phyloP scores from a whole-genome alignment of 2,888 invertebrate species.

The Agrochola macilenta region DNA sequence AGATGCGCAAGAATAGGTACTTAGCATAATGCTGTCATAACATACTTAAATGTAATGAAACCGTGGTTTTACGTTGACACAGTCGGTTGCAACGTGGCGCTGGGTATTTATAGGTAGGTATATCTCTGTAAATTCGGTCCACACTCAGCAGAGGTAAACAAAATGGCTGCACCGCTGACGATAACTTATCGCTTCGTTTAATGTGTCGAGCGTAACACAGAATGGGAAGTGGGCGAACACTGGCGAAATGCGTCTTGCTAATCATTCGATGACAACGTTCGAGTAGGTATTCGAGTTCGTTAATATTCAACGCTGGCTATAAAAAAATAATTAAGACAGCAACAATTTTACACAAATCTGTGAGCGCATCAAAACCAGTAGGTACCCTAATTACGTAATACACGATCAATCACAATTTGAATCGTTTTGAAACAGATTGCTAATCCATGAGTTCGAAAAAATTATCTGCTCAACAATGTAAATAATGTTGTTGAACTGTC shows the following conservation, averaged over 20 bases:
- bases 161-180: constrained; percentile 71
- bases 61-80: constrained; percentile 40
- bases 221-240: constrained; percentile 54
- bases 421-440: too few relatives aligned
- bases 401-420: too few relatives aligned
- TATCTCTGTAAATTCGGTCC: constrained; percentile 54
- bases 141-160: constrained; percentile 64
- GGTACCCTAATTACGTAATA: not conserved
- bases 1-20: constrained; percentile 32
- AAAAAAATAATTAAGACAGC: not conserved
- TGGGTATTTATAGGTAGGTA: constrained; percentile 53
- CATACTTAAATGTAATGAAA: constrained; percentile 45
- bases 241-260: constrained; percentile 52
- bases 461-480: too few relatives aligned
- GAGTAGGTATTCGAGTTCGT: not conserved
- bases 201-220: constrained; percentile 56
- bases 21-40: constrained; percentile 30
- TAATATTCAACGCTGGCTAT: not conserved
- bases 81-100: constrained; percentile 40
- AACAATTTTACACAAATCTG: not conserved
- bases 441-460: too few relatives aligned
- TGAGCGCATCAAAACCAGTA: constrained; percentile 4
- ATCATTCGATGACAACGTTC: constrained; percentile 34
- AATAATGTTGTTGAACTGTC: too few relatives aligned
- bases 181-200: constrained; percentile 70